Base-by-base conservation (phyloP, 2,797 vertebrate species). In the Eulemur mongoz region DNA sequence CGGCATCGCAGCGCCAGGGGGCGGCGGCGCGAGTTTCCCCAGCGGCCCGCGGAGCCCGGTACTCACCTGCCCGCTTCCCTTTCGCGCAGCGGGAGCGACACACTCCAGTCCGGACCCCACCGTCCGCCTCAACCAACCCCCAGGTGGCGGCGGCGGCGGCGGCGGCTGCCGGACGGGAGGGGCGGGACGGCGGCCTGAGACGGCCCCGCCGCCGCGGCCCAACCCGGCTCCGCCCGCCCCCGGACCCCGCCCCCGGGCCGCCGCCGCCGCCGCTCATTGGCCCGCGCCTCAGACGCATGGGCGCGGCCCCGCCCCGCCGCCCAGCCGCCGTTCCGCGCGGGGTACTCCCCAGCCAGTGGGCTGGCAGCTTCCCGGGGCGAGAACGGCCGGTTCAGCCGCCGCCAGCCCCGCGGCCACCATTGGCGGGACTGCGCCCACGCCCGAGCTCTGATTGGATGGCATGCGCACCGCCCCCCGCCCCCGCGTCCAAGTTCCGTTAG, bases 11-110 rank as follows among this genome's bases (percentile, higher is more conserved):
- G 54, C 52, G 14, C 82, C 43, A 52, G 22, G 61, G 76, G 13
- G 18, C 69, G 4, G 20, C 54, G 30, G 48, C 38, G 14, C 22
- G 65, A 65, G 84, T 54, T 35, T 43, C 70, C 45, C 30, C 84
- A 50, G 35, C 52, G 35, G 87, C 52, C 73, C 86, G 54, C 65
- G 73, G 87, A 87, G 54, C 67, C 87, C 61, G n/a, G 63, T 76
- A 96, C 98, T 98, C 97, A 98, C 98, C 98, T 98, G 96, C 95
- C 97, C 80, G 70, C 89, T 95, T n/a, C 92, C 93, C 96, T n/a
- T 87, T 52, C 45, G 63, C 88, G 85, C 93, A 61, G 91, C 92
- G 35, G 94, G 87, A 32, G 92, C 54, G 67, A 94, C 91, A 50
- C 97, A 87, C 95, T 93, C 85, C 61, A 40, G 94, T 72, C 93